Percentiles rank a stretch among this genome's conserved stretches.
Evolutionary conservation across 2,113 vertebrate genomes (phyloP).

Genomic region (Pedionomus torquatus): DNA sequence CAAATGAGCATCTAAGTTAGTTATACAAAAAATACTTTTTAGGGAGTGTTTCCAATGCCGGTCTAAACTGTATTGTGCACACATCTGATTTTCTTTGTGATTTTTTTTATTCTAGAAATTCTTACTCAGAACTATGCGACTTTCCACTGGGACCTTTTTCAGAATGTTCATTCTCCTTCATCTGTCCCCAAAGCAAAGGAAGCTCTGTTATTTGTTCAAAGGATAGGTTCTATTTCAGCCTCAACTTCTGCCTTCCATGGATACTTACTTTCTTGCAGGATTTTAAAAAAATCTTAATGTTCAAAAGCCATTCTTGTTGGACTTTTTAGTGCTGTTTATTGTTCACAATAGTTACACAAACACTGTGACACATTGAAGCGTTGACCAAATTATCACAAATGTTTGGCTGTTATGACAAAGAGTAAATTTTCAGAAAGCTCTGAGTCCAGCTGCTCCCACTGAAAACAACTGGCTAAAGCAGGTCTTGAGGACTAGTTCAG

Average conservation of each 20-base stretch:
- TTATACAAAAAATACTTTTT: neutral
- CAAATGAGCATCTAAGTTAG: neutral
- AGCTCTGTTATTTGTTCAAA: accelerated
- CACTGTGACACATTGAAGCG: neutral
- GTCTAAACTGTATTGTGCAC: neutral
- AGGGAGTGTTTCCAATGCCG: neutral
- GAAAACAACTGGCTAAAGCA: neutral
- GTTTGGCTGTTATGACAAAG: neutral
- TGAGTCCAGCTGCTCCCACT: neutral
- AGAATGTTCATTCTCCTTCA: neutral
- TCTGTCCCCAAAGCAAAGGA: neutral
- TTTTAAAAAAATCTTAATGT: neutral
- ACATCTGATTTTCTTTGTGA: neutral
- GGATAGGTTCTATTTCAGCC: neutral
- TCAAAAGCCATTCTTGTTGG: neutral
- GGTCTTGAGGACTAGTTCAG: neutral
- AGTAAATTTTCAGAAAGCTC: neutral
- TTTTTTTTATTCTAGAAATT: neutral
- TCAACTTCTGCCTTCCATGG: neutral
- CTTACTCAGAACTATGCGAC: neutral
- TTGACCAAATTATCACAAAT: neutral
- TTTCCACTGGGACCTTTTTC: neutral
- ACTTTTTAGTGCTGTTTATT: neutral
- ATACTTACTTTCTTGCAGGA: neutral
- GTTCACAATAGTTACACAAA: neutral